A percentile compares a stretch with the other conserved stretches of the same genome.
Conservation (phyloP, 2,113 vertebrate genomes). For the Coracopsis vasa region DNA sequence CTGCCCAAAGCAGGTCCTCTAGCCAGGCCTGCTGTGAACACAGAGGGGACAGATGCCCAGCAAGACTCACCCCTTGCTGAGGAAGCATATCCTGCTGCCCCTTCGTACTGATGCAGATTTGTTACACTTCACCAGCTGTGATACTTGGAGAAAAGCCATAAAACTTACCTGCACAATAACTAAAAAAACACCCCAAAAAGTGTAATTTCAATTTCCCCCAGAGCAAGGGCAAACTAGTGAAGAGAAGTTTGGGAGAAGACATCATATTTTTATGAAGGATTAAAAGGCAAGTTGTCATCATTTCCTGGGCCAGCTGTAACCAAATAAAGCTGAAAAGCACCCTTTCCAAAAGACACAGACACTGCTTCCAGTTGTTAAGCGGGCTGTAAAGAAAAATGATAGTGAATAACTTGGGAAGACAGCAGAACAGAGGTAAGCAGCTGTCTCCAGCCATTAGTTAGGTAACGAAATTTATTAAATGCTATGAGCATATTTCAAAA, state of each 20-base stretch:
- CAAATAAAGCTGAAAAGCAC: neutral
- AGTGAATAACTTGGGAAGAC: neutral
- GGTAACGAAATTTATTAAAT: neutral
- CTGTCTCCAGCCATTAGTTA: neutral
- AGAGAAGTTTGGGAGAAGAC: neutral
- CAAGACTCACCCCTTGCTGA: neutral
- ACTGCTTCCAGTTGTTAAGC: neutral
- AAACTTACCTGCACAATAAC: neutral
- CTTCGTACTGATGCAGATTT: no score
- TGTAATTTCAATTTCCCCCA: neutral
- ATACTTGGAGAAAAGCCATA: neutral
- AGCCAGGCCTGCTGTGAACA: neutral
- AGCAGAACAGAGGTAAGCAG: neutral
- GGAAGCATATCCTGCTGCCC: neutral
- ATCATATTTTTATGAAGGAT: neutral
- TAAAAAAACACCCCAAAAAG: neutral
- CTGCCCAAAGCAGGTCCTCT: neutral
- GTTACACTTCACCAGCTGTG: neutral
- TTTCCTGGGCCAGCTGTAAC: neutral
- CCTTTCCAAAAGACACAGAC: neutral
- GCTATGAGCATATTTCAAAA: neutral
- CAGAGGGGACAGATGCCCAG: neutral
- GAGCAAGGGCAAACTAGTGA: neutral
- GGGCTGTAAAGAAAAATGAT: neutral
- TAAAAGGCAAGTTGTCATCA: neutral